Evolutionary conservation across 2,888 invertebrate genomes (phyloP).

Genomic region (Oeneis ivallda): DNA sequence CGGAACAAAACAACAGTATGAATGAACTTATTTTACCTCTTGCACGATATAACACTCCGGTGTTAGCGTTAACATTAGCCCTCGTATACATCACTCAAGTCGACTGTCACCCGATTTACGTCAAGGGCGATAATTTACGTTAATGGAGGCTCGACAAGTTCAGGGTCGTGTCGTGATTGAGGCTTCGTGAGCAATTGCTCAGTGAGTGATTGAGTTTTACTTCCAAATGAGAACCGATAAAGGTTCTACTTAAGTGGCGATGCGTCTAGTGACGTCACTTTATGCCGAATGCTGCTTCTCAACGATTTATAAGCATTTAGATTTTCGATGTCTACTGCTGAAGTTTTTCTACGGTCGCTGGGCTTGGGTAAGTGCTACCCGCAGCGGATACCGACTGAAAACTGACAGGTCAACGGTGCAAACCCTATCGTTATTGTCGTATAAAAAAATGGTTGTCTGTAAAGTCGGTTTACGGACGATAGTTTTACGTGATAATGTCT

Average conservation of each 20-base stretch:
- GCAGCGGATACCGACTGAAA: too few relatives aligned
- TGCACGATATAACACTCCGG: neutral
- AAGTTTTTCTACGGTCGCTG: too few relatives aligned
- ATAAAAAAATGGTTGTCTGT: too few relatives aligned
- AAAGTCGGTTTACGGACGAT: too few relatives aligned
- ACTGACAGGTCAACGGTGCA: too few relatives aligned
- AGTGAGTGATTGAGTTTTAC: conserved; percentile 8
- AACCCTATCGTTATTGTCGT: too few relatives aligned
- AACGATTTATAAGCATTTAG: too few relatives aligned
- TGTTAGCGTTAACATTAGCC: neutral
- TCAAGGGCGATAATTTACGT: conserved; percentile 22
- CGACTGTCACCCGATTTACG: conserved; percentile 20
- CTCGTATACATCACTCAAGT: conserved; percentile 1
- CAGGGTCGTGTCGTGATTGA: conserved; percentile 28
- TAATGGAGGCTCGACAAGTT: conserved; percentile 34
- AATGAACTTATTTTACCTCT: neutral
- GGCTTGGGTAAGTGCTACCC: too few relatives aligned
- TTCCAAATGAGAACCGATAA: neutral
- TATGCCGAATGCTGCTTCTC: neutral
- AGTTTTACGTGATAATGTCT: too few relatives aligned
- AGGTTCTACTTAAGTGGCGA: neutral
- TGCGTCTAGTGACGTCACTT: neutral
- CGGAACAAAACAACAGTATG: too few relatives aligned
- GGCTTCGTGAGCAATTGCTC: conserved; percentile 12
- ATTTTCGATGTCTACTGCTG: too few relatives aligned